Base-by-base conservation (phyloP, 2,888 invertebrate genomes). In the Rhynchonema sp. region DNA sequence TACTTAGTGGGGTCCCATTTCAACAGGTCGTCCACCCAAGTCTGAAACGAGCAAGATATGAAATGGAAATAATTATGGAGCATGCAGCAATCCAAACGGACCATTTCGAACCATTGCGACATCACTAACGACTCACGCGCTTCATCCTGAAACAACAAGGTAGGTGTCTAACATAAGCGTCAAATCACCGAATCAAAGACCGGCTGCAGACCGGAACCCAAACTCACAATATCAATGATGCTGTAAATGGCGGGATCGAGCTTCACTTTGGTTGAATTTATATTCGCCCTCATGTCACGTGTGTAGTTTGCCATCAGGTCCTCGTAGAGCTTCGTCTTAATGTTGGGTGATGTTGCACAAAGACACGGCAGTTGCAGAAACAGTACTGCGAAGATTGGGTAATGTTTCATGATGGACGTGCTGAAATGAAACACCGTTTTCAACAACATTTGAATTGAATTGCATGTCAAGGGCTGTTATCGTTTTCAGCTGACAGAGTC, bases 1-100 rank as follows among this genome's bases (percentile, higher is more conserved):
- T 82, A 84, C 13, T 83, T 79, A 1, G 74, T 73, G 0, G 83
- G 82, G 54, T 80, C 78, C 86, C 86, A 87, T 23, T 72, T 77
- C 23, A 86, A 75, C 72, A 82, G 82, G 64, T 82, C 80, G 68
- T 86, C 86, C 56, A 66, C 70, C 83, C 83, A 83, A 62, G 69
- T 71, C 82, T 83, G 66, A 58, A 64, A 64, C 27, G 49, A 20
- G 3, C 9, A 52, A 25, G n/a, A n/a, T n/a, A n/a, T n/a, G n/a
- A n/a, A n/a, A n/a, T n/a, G n/a, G n/a, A n/a, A n/a, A n/a, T n/a
- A n/a, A n/a, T n/a, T n/a, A n/a, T n/a, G n/a, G n/a, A n/a, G n/a
- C n/a, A n/a, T n/a, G n/a, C n/a, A n/a, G n/a, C n/a, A n/a, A n/a
- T n/a, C n/a, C n/a, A n/a, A 6, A 13, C 55, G 22, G 26, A 55